Evolutionary conservation across 2,797 vertebrate species (phyloP), one percentile per base, ranked within the genome.

Genomic region (Poecilia velifera): DNA sequence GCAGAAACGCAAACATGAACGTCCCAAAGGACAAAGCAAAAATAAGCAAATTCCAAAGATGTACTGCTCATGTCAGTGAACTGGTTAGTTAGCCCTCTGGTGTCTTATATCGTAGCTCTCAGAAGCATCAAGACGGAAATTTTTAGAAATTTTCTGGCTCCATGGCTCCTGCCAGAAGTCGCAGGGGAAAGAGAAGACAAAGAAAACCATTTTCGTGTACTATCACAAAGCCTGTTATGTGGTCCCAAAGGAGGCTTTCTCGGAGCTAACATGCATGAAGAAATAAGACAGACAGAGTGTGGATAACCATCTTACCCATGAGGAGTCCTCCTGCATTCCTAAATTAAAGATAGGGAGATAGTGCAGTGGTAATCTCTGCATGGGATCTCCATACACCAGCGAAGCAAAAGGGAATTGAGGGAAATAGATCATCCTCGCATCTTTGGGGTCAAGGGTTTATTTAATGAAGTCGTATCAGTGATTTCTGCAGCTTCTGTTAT

Each of bases 261-360:
- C 80, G 46, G 82, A 89, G 83, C 86, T 68, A 92, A 91, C 91
- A 88, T 89, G 87, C 84, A 86, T 89, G 92, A 87, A 90, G 87
- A 90, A 89, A 93, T 89, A 86, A 91, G 93, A 93, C 88, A 90
- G 93, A 91, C 94, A 86, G 92, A 80, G 84, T 36, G 78, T 75
- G 80, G 93, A 95, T 95, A 94, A 93, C 92, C 93, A 94, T 95
- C 93, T 91, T 81, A 80, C 81, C 86, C 85, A 77, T 82, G 89
- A 83, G 89, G 84, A 82, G 88, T 91, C 89, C 87, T 88, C 88
- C 91, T 90, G 92, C 93, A 88, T 93, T 95, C 94, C 92, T 94
- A 95, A 96, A 96, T 96, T 95, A 96, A 96, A 96, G 96, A 96
- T 95, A 74, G 82, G 74, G 81, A 87, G 95, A 96, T 96, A 96